phyloP scores from a whole-genome alignment of 1,140 invertebrate species.

The Lepidurus couesii region DNA sequence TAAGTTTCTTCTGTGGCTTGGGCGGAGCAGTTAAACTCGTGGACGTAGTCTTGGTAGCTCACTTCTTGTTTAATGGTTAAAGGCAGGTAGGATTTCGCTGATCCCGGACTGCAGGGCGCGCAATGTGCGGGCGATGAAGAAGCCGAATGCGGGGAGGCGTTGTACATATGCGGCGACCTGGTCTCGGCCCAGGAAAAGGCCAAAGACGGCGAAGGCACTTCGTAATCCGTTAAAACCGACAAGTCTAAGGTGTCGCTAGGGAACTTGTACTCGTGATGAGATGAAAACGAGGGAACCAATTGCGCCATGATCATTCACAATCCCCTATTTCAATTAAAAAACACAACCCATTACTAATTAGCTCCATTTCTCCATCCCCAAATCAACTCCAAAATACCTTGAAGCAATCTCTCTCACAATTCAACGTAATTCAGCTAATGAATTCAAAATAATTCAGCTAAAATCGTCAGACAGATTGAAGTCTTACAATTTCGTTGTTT shows the following conservation, averaged over 20 bases:
- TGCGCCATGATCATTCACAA: neutral
- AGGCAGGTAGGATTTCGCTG: neutral
- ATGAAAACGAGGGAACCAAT: neutral
- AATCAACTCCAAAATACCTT: no score
- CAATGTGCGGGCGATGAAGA: neutral
- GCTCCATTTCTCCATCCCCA: no score
- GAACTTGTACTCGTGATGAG: neutral
- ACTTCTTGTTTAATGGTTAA: neutral
- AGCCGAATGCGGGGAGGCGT: conserved; percentile 26
- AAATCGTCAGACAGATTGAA: no score
- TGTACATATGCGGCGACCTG: neutral
- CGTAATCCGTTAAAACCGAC: conserved; percentile 17
- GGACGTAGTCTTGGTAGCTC: neutral
- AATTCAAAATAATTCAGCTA: no score
- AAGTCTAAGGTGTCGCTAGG: neutral
- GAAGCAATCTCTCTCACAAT: no score
- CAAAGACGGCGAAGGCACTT: conserved; percentile 29
- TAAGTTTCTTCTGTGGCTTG: neutral
- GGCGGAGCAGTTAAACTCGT: conserved; percentile 3
- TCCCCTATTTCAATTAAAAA: neutral
- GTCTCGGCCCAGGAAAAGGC: conserved; percentile 19
- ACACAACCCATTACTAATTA: neutral
- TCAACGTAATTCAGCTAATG: no score
- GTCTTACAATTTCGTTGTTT: no score
- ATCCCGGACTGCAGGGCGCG: neutral